These are phyloP conservation scores for Scaeva pyrastri DNA, from an alignment of 2,888 invertebrate species.

Conservation along the genomic window DNA sequence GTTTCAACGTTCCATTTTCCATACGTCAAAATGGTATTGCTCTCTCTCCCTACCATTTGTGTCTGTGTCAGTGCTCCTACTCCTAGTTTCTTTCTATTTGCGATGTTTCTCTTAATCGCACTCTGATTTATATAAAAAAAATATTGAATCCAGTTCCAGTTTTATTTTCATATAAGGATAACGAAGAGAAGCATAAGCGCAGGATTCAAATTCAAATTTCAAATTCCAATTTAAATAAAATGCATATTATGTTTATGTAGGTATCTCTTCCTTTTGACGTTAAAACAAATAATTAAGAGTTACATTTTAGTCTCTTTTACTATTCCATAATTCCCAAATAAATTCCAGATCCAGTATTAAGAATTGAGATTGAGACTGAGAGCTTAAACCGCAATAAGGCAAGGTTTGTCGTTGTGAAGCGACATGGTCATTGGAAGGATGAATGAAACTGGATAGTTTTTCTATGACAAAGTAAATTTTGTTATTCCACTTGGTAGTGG, in stretches of 20 bases:
- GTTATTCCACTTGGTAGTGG: conserved; percentile 50
- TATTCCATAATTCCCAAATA: conserved; percentile 7
- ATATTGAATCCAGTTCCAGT: not conserved
- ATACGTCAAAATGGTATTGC: conserved; percentile 26
- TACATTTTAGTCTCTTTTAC: conserved; percentile 14
- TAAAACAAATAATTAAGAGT: conserved; percentile 49
- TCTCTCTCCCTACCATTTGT: conserved; percentile 59
- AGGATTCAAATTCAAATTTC: conserved; percentile 7
- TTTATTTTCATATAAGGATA: not conserved
- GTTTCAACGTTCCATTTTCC: conserved; percentile 21
- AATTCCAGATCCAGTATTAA: conserved; percentile 32
- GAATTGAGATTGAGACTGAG: conserved; percentile 1
- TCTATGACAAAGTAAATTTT: conserved; percentile 64
- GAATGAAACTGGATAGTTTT: conserved; percentile 38
- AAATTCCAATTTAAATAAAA: no score
- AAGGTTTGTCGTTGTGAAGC: conserved; percentile 54
- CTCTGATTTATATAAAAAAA: conserved; percentile 4
- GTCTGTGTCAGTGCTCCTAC: conserved; percentile 2
- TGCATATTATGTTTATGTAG: no score
- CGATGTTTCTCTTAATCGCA: conserved; percentile 38
- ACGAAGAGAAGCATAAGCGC: conserved; percentile 31
- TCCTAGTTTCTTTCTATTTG: not conserved
- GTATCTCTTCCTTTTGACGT: not conserved
- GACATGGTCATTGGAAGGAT: conserved; percentile 71
- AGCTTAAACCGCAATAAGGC: conserved; percentile 39